Base-by-base conservation (phyloP, 2,888 invertebrate genomes). In the Rutpela maculata region DNA sequence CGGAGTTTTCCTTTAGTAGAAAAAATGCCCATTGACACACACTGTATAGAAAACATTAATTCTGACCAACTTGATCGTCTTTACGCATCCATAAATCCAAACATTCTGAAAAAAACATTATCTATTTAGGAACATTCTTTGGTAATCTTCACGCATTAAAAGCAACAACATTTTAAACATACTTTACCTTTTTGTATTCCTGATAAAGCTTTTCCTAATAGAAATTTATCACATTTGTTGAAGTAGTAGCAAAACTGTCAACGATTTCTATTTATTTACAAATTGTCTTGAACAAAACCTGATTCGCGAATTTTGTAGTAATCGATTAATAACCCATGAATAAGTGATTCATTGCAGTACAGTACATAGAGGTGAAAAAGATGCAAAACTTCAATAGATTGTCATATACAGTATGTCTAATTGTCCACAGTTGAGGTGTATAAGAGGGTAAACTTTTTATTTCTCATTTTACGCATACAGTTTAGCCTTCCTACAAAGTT, bases 111-210 rank as follows among this genome's bases (percentile, higher is more conserved):
- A 65, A 63, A 43, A 38, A 43, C 31, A 57, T 15, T 70, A 70
- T 70, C 70, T 60, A 62, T 19, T 59, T n/a, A 70, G 43, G 59
- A 81, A 81, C 81, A 81, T 79, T 79, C 79, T 69, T 76, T 50
- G 62, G 66, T 75, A 79, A 81, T 81, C 79, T 76, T 22, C 18
- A 62, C 31, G 72, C 79, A 79, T 78, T 79, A 79, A 66, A 77
- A 69, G 60, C 62, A 68, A 78, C 77, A 65, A 43, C 75, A 71
- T 55, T 35, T 26, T 12, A 22, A 71, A 80, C 79, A 80, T 72
- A 80, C 77, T 80, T 80, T 78, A 68, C 63, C 77, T 79, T 76
- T 77, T 77, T 77, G 65, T 73, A 31, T 70, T 59, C 19, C 17
- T 19, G 79, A 80, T 80, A 76, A 77, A 15, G 38, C 60, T 69